These are phyloP conservation scores for Hemichromis elongatus DNA, from an alignment of 2,113 vertebrate genomes.

Conservation along the genomic window DNA sequence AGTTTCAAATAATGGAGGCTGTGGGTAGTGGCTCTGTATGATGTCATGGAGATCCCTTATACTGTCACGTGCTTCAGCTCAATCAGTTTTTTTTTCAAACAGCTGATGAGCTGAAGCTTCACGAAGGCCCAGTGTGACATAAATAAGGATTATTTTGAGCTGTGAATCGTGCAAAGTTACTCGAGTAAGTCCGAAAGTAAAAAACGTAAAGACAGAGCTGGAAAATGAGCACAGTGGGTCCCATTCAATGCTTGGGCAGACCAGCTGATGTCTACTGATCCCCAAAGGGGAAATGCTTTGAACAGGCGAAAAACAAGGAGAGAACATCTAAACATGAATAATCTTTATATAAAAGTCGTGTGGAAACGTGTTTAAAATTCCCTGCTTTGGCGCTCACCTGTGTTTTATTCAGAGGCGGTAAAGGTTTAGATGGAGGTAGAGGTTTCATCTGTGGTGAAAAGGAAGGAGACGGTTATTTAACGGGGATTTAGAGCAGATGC, in stretches of 20 bases:
- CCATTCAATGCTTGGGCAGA: background rate
- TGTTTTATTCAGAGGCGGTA: slow-evolving; percentile 30
- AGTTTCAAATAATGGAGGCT: background rate
- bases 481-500: background rate
- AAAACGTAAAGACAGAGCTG: background rate
- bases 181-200: accelerated
- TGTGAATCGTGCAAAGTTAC: background rate
- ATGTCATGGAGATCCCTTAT: background rate
- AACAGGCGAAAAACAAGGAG: background rate
- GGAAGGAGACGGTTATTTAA: background rate
- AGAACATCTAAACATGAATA: background rate
- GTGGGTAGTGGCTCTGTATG: background rate
- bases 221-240: background rate
- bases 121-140: background rate
- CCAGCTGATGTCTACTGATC: background rate
- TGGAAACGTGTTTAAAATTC: background rate
- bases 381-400: slow-evolving; percentile 49
- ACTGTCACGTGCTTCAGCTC: background rate
- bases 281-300: accelerated
- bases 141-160: background rate
- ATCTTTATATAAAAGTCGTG: accelerated
- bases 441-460: slow-evolving; percentile 38
- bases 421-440: slow-evolving; percentile 55
- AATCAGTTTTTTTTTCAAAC: accelerated
- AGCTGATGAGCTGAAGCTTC: background rate